Evolutionary conservation across 2,797 vertebrate genomes (phyloP).

Genomic region (Acipenser transmontanus): DNA sequence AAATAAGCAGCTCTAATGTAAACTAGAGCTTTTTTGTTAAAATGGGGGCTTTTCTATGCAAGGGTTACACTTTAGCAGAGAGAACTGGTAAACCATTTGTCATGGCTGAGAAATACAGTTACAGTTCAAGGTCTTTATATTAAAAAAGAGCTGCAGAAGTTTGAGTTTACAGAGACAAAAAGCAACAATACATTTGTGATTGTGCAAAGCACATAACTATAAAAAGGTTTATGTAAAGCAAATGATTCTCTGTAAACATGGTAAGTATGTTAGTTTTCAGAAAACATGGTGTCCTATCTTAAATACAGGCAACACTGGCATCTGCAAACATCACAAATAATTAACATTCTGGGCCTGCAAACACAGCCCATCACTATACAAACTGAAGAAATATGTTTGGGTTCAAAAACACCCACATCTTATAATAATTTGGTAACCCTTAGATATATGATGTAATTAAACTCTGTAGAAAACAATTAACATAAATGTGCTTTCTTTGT

Average conservation of each 20-base stretch:
- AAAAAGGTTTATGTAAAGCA: constrained; percentile 96
- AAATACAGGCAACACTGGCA: constrained; percentile 94
- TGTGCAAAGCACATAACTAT: constrained; percentile 90
- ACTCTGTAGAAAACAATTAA: constrained; percentile 74
- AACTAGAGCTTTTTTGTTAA: not conserved
- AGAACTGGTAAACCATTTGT: constrained; percentile 83
- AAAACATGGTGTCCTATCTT: constrained; percentile 83
- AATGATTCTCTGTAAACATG: constrained; percentile 97
- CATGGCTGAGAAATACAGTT: constrained; percentile 79
- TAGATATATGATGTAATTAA: constrained; percentile 76
- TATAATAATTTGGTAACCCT: constrained; percentile 88
- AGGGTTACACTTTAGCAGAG: constrained; percentile 55
- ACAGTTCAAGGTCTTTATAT: constrained; percentile 75
- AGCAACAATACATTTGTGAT: constrained; percentile 72
- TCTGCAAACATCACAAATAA: constrained; percentile 83
- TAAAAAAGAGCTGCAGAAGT: constrained; percentile 74
- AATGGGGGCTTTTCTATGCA: constrained; percentile 31
- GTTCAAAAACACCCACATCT: constrained; percentile 61
- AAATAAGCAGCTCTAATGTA: not conserved
- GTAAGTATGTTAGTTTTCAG: constrained; percentile 85
- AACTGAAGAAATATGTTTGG: constrained; percentile 54
- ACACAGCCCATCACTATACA: constrained; percentile 73
- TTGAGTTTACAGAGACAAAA: constrained; percentile 75
- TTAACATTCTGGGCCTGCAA: constrained; percentile 77
- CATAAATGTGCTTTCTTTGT: constrained; percentile 78